These are phyloP conservation scores for Allacma fusca DNA, from an alignment of 2,888 invertebrate genomes.

Conservation along the genomic window DNA sequence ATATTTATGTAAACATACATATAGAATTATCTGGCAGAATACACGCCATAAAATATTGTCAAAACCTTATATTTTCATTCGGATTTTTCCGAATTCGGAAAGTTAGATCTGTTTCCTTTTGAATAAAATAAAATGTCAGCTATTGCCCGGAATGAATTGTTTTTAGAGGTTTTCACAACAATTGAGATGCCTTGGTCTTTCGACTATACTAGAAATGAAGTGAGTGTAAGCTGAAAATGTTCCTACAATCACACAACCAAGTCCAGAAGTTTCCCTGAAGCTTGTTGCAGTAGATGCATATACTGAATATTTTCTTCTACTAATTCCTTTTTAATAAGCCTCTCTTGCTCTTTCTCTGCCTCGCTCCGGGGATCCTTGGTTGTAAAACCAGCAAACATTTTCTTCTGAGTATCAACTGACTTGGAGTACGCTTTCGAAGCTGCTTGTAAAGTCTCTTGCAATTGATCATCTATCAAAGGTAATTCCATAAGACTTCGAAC, in stretches of 20 bases:
- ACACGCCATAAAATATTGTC: too few species aligned
- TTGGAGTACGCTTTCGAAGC: conserved; percentile 53
- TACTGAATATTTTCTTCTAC: conserved; percentile 55
- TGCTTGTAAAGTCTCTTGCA: conserved; percentile 47
- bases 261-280: conserved; percentile 50
- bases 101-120: too few species aligned
- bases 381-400: conserved; percentile 45
- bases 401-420: conserved; percentile 47
- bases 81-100: too few species aligned
- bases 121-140: too few species aligned
- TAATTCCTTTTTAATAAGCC: conserved; percentile 49
- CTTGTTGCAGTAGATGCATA: conserved; percentile 56
- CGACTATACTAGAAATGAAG: too few species aligned
- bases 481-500: conserved; percentile 55
- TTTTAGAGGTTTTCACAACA: too few species aligned
- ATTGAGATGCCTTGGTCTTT: too few species aligned
- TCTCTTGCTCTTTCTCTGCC: conserved; percentile 50
- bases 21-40: too few species aligned
- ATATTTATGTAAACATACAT: too few species aligned
- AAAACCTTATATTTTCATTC: too few species aligned
- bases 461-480: conserved; percentile 51
- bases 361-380: conserved; percentile 50
- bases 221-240: too few species aligned
- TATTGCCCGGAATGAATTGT: too few species aligned
- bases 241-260: conserved; percentile 31